These are phyloP conservation scores for Chromobotia macracanthus DNA, from an alignment of 2,797 vertebrate genomes.

Conservation along the genomic window DNA sequence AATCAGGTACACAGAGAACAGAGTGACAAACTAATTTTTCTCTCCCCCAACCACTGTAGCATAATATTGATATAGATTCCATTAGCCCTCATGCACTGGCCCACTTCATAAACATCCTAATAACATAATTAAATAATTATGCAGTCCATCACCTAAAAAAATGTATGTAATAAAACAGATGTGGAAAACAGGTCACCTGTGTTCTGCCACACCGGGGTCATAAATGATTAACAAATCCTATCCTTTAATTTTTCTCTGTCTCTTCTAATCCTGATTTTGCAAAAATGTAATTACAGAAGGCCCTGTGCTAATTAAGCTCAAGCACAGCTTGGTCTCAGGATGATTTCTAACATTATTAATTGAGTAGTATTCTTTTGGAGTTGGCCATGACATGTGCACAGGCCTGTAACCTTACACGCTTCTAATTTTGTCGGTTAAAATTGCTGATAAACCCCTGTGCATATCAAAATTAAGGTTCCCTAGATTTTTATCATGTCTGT, in stretches of 20 bases:
- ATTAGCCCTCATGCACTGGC: conserved; percentile 22
- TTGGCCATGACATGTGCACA: conserved; percentile 22
- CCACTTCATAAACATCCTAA: conserved; percentile 31
- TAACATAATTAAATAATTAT: conserved; percentile 41
- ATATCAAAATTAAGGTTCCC: not conserved
- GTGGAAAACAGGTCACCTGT: conserved; percentile 44
- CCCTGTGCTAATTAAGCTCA: conserved; percentile 79
- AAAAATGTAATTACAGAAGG: conserved; percentile 78
- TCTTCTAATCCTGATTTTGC: conserved; percentile 75
- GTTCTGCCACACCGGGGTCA: not conserved
- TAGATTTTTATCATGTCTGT: not conserved
- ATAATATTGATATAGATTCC: conserved; percentile 16
- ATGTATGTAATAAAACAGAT: conserved; percentile 2
- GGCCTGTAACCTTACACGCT: conserved; percentile 27
- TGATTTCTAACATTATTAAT: conserved; percentile 64
- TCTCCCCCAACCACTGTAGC: not conserved
- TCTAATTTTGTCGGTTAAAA: conserved; percentile 14
- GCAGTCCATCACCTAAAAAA: conserved; percentile 26
- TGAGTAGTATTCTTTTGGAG: conserved; percentile 69
- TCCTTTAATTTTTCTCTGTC: conserved; percentile 38
- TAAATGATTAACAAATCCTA: conserved; percentile 26
- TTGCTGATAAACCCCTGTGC: not conserved
- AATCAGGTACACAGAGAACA: conserved; percentile 23
- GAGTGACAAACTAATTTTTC: not conserved
- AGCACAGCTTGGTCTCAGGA: conserved; percentile 75